phyloP scores from a whole-genome alignment of 2,797 vertebrate species.

The Bradypodion pumilum region DNA sequence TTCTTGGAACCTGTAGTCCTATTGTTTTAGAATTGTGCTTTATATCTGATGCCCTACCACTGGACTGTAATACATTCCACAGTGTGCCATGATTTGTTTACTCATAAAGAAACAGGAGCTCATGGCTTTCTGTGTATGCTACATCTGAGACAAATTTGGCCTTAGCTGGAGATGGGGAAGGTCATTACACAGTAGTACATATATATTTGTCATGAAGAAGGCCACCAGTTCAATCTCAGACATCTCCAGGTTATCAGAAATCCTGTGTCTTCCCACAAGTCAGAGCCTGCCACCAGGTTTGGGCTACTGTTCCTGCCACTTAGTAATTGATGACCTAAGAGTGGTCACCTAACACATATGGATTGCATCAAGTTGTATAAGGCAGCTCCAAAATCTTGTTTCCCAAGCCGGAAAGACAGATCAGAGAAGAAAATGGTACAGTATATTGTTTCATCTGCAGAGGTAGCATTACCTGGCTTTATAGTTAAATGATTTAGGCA shows the following conservation, averaged over 20 bases:
- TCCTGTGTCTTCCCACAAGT: not conserved
- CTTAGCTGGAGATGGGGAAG: not conserved
- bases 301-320: not conserved
- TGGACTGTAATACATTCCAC: conserved; percentile 62
- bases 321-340: not conserved
- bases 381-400: not conserved
- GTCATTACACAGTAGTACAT: not conserved
- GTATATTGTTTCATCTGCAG: too few species aligned
- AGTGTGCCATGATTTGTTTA: conserved; percentile 37
- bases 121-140: conserved; percentile 35
- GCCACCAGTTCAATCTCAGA: not conserved
- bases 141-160: too few species aligned
- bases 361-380: not conserved
- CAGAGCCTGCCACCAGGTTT: not conserved
- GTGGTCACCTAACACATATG: not conserved
- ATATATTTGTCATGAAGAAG: not conserved
- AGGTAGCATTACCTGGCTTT: too few species aligned
- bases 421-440: too few species aligned
- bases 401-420: not conserved
- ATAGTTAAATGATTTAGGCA: too few species aligned
- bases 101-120: conserved; percentile 36
- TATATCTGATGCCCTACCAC: conserved; percentile 34
- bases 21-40: conserved; percentile 29
- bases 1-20: not conserved
- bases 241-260: not conserved